A percentile compares a stretch with the other conserved stretches of the same genome.
Conservation (phyloP, 30 jellyfish, hydroid and myxozoan genomes). For the Chironex yamaguchii region DNA sequence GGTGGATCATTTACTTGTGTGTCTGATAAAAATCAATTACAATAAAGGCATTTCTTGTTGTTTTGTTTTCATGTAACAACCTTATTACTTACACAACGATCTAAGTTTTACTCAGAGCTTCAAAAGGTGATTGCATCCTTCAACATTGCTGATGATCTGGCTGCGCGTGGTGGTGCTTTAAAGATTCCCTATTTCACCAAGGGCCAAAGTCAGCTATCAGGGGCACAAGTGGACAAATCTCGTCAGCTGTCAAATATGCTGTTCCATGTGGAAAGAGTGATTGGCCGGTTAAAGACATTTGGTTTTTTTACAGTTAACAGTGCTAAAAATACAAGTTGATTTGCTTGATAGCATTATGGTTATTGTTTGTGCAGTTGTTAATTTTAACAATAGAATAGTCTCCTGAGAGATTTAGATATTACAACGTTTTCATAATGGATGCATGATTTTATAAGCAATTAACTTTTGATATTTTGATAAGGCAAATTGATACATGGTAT, state of each 20-base stretch:
- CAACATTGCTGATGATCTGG: conserved; percentile 19
- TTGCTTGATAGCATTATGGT: conserved; percentile 25
- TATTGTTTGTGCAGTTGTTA: conserved; percentile 35
- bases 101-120: too few species aligned
- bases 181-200: conserved; percentile 37
- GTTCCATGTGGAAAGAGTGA: conserved; percentile 34
- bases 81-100: too few species aligned
- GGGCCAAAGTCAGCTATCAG: conserved; percentile 21
- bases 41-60: too few species aligned
- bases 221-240: conserved; percentile 16
- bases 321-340: conserved; percentile 52
- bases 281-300: conserved; percentile 21
- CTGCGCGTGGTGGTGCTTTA: conserved; percentile 3
- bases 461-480: not conserved
- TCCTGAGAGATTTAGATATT: too few species aligned
- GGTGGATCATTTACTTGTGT: too few species aligned
- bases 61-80: too few species aligned
- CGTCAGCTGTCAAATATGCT: conserved; percentile 34
- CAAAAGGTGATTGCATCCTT: too few species aligned
- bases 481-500: not conserved
- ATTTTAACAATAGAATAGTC: conserved; percentile 12
- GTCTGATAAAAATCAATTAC: too few species aligned
- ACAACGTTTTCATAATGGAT: too few species aligned
- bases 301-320: conserved; percentile 23
- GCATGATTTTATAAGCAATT: not conserved